phyloP scores from a whole-genome alignment of 2,888 invertebrate genomes.

The Melanostoma mellinum region DNA sequence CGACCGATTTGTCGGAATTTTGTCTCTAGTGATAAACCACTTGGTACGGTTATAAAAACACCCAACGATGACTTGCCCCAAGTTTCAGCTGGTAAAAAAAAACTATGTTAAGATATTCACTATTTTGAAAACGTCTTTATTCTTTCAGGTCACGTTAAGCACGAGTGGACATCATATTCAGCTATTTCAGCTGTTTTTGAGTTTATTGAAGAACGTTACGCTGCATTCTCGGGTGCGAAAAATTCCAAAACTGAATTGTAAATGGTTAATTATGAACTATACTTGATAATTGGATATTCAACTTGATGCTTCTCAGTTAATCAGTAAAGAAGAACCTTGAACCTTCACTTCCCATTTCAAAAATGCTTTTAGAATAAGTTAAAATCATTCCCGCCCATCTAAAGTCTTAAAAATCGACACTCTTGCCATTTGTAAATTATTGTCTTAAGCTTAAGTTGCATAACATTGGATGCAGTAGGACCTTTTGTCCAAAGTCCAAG shows the following conservation, averaged over 20 bases:
- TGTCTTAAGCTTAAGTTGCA: too few species aligned
- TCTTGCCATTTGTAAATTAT: too few species aligned
- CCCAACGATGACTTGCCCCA: slow-evolving; percentile 83
- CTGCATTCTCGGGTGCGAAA: slow-evolving; percentile 4
- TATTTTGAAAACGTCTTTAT: neutral
- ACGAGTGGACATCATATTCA: slow-evolving; percentile 88
- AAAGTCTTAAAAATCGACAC: too few species aligned
- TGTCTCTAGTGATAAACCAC: slow-evolving; percentile 84
- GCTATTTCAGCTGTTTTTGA: slow-evolving; percentile 87
- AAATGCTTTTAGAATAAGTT: too few species aligned
- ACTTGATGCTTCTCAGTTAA: too few species aligned
- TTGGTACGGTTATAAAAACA: slow-evolving; percentile 83
- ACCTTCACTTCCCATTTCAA: too few species aligned
- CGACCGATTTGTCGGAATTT: slow-evolving; percentile 84
- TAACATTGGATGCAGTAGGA: too few species aligned
- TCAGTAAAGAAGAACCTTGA: too few species aligned
- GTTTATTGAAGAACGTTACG: slow-evolving; percentile 82
- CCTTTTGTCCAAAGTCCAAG: too few species aligned
- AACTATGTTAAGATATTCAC: too few species aligned
- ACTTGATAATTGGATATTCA: too few species aligned
- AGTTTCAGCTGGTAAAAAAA: slow-evolving; percentile 84
- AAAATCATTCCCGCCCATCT: too few species aligned
- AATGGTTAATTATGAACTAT: neutral
- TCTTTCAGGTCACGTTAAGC: slow-evolving; percentile 85
- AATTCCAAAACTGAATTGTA: slow-evolving; percentile 58